Evolutionary conservation across 2,888 invertebrate species (phyloP).

Genomic region (Sepiola atlantica): DNA sequence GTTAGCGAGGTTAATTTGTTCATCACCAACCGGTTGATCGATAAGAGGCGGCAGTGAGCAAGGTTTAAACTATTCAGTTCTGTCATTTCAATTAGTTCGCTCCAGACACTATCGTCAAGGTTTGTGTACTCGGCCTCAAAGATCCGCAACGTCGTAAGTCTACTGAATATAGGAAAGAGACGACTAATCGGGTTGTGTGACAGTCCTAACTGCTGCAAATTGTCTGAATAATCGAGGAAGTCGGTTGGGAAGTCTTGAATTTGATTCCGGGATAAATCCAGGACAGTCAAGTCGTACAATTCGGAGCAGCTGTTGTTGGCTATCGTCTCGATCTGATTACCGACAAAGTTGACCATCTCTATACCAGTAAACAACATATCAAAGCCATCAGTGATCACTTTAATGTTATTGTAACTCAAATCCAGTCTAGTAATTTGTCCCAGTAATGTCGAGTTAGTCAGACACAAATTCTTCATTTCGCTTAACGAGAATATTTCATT

Average conservation of each 20-base stretch:
- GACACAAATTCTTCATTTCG: background rate
- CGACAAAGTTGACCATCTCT: background rate
- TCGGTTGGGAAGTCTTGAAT: background rate
- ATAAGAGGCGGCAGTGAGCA: background rate
- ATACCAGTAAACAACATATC: conserved; percentile 7
- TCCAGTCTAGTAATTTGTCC: background rate
- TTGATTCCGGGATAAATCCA: conserved; percentile 20
- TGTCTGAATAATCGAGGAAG: conserved; percentile 32
- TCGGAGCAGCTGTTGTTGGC: background rate
- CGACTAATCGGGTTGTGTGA: conserved; percentile 19
- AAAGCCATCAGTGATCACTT: background rate
- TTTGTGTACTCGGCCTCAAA: conserved; percentile 34
- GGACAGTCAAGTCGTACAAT: conserved; percentile 33
- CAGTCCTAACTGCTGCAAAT: conserved; percentile 35
- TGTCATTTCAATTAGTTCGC: background rate
- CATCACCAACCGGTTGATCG: background rate
- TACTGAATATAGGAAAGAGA: background rate
- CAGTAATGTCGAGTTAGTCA: background rate
- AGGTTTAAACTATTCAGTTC: background rate
- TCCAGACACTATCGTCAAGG: background rate
- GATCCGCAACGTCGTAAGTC: background rate
- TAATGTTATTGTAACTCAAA: background rate
- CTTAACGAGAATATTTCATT: background rate
- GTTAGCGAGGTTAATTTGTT: background rate
- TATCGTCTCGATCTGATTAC: background rate